Conservation (phyloP, 2,113 vertebrate genomes). For the Pomatorhinus ruficollis region DNA sequence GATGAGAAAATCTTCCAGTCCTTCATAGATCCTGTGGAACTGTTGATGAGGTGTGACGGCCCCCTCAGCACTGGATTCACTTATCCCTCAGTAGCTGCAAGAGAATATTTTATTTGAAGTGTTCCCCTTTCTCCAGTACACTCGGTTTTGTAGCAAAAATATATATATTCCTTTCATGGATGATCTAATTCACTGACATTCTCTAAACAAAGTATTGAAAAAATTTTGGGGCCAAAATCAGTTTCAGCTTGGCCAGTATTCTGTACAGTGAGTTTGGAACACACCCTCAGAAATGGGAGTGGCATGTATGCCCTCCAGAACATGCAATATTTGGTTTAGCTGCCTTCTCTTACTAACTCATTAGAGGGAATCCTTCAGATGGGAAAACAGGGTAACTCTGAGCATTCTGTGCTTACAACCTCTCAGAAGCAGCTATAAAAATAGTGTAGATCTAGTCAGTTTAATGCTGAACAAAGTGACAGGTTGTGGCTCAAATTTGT, state of each 20-base stretch:
- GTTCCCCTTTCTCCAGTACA: neutral
- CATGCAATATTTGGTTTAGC: neutral
- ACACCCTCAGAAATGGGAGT: neutral
- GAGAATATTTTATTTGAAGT: neutral
- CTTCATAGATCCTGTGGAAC: neutral
- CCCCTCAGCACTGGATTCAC: neutral
- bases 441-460: neutral
- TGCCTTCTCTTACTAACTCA: neutral
- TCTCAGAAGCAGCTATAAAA: neutral
- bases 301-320: neutral
- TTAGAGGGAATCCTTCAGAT: neutral
- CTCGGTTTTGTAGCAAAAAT: neutral
- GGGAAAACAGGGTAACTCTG: neutral
- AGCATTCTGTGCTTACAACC: neutral
- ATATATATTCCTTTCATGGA: neutral
- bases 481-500: neutral
- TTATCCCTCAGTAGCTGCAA: neutral
- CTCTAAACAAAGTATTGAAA: neutral
- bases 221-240: neutral
- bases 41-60: accelerated
- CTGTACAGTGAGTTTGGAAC: neutral
- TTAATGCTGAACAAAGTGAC: neutral
- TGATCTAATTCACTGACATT: neutral
- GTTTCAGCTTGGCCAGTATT: neutral
- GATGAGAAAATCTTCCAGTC: neutral